These are phyloP conservation scores for Mamestra brassicae DNA, from an alignment of 2,888 invertebrate genomes.

Conservation along the genomic window DNA sequence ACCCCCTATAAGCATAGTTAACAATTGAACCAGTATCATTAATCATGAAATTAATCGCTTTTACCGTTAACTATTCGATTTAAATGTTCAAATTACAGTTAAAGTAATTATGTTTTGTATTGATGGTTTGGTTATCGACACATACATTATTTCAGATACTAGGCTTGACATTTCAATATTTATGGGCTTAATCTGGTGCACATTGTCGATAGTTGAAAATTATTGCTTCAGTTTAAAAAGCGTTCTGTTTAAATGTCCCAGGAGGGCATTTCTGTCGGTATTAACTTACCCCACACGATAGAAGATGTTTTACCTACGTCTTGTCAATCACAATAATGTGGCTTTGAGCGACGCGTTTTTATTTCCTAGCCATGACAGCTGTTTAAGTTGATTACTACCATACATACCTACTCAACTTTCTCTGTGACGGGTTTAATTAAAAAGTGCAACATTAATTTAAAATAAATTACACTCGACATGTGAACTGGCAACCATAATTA, in stretches of 20 bases:
- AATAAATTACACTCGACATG: background rate
- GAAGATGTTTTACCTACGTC: too few species aligned
- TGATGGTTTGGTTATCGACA: constrained; percentile 40
- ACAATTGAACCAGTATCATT: constrained; percentile 7
- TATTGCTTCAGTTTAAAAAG: background rate
- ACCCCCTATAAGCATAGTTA: background rate
- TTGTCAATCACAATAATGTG: background rate
- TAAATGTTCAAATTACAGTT: constrained; percentile 39
- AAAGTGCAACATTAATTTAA: background rate
- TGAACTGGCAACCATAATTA: background rate
- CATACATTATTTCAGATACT: constrained; percentile 14
- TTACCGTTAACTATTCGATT: constrained; percentile 23
- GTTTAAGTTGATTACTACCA: background rate
- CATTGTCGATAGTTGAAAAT: constrained; percentile 6
- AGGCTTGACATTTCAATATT: constrained; percentile 21
- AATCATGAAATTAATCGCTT: constrained; percentile 41
- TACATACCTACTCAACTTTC: background rate
- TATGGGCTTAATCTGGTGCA: constrained; percentile 17
- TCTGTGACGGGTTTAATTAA: background rate
- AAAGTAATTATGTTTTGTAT: constrained; percentile 23
- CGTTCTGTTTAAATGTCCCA: background rate
- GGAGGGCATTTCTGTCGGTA: background rate
- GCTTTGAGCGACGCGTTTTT: background rate
- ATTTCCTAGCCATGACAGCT: background rate
- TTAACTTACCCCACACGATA: too few species aligned